Base-by-base conservation (phyloP, 1,140 invertebrate genomes). In the Diabrotica virgifera region DNA sequence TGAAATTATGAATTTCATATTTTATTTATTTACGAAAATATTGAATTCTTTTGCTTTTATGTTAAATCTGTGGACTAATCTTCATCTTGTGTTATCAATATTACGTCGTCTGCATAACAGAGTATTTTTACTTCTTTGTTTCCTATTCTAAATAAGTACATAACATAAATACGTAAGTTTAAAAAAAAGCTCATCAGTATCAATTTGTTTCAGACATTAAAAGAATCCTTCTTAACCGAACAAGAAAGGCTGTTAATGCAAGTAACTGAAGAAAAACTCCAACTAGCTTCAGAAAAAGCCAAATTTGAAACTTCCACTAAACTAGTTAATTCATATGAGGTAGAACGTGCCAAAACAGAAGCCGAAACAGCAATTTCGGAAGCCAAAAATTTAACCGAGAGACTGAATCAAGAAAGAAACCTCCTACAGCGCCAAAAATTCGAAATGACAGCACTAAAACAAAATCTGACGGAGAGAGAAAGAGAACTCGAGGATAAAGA, bases 341-440 rank as follows among this genome's bases (percentile, higher is more conserved):
- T 70, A 5, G 75, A 82, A 62, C 76, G 75, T 58, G 73, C 77
- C 36, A 78, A 79, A 51, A 60, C 76, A 0, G 82, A 84, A 71
- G 64, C 82, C n/a, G 81, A 84, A 53, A 79, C 81, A 1, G 80
- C 81, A 5, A 74, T 83, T 5, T 74, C 82, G 70, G 79, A 82
- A 35, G 81, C 82, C 2, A 75, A 77, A 57, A 80, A 83, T 69
- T 77, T 82, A 0, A 76, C 80, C 0, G 77, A 79, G 50, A 75
- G 76, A 54, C 77, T 82, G 0, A 81, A 82, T 71, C 71, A 73
- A 54, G 81, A 82, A 70, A 74, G 82, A 2, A 78, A 81, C 51
- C 72, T 75, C 24, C 76, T 78, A 14, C 74, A 79, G 40, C 78
- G 77, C 59, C 69, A 77, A 63, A 78, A 81, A 67, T 69, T 74